These are phyloP conservation scores for Vicugna pacos DNA, from an alignment of 2,113 vertebrate genomes.

Conservation along the genomic window DNA sequence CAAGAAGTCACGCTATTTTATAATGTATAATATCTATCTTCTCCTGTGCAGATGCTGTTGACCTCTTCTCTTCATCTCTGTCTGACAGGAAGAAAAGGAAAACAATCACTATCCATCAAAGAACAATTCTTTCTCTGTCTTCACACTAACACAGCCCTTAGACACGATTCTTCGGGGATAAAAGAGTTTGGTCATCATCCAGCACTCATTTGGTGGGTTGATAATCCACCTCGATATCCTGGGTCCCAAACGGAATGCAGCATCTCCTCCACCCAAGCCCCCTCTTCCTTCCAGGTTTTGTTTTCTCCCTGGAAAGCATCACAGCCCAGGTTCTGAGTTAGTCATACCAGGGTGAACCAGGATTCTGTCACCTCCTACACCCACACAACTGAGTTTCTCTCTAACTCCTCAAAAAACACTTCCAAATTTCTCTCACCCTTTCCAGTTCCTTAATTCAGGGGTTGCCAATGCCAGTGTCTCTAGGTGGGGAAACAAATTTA, in stretches of 20 bases:
- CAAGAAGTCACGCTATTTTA: not conserved
- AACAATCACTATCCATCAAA: not conserved
- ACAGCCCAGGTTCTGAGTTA: not conserved
- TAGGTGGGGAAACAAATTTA: not conserved
- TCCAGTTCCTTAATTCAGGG: not conserved
- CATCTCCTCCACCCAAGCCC: not conserved
- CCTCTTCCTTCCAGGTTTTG: not conserved
- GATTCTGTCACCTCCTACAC: too few relatives aligned
- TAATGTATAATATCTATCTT: not conserved
- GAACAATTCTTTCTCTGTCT: not conserved
- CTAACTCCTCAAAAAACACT: not conserved
- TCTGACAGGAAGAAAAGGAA: not conserved
- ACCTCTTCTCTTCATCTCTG: not conserved
- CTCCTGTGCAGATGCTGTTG: not conserved
- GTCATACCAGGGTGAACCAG: not conserved
- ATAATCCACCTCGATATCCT: not conserved
- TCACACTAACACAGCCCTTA: not conserved
- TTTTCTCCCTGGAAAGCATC: not conserved
- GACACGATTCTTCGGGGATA: not conserved
- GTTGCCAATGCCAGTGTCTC: not conserved
- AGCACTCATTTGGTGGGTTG: not conserved
- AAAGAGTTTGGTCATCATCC: not conserved
- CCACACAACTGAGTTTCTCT: not conserved
- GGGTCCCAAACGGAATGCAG: not conserved
- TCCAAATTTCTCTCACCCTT: not conserved